Evolutionary conservation across 2,113 vertebrate species (phyloP).

Genomic region (Coptodon rendalli): DNA sequence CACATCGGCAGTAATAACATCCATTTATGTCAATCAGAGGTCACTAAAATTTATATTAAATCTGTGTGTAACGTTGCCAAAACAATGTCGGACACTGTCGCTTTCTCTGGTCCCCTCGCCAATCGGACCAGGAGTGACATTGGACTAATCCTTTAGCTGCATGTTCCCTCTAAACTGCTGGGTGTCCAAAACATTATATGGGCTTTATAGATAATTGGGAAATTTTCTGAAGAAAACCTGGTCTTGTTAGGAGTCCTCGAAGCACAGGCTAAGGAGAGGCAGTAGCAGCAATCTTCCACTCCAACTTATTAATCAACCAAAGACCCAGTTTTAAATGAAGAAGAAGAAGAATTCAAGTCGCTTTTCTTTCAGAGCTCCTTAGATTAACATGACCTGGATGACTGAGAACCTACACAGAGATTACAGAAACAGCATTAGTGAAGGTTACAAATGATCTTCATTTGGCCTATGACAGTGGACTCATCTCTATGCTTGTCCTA

Average conservation of each 20-base stretch:
- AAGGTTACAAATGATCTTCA: neutral
- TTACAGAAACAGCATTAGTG: neutral
- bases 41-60: neutral
- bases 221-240: neutral
- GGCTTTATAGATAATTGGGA: neutral
- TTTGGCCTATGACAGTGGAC: neutral
- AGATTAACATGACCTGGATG: neutral
- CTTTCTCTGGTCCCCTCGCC: neutral
- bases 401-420: neutral
- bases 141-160: neutral
- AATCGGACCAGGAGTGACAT: neutral
- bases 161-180: neutral
- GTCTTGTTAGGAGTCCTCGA: neutral
- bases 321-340: neutral
- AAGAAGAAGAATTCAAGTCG: neutral
- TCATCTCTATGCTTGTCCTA: neutral
- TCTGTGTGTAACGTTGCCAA: neutral
- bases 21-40: neutral
- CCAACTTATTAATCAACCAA: neutral
- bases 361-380: neutral
- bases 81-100: neutral
- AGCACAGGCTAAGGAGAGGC: neutral
- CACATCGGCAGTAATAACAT: neutral
- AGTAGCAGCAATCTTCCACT: neutral
- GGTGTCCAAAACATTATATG: neutral